Evolutionary conservation across 1,140 invertebrate genomes (phyloP), one percentile per base, ranked within the genome.

Genomic region (Leptopilina clavipes): DNA sequence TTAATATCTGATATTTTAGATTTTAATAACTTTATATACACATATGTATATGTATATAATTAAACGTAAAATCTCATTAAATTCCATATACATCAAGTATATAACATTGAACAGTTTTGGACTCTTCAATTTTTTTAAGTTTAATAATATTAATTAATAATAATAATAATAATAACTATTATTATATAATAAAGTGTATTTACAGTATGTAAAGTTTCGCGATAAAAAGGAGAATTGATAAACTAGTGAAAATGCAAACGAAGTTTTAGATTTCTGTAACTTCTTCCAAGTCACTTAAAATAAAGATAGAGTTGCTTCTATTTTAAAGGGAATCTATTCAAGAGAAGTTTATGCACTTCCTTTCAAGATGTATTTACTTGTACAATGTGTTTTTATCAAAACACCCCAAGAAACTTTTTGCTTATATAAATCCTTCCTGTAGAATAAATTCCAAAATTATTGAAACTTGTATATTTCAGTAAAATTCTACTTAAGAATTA

Each of bases 1-100:
- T 31, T 31, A n/a, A 65, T 65, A 65, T 65, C 59, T 12, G 59
- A 65, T 65, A n/a, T 65, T 65, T 31, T 6, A 31, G 59, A 65
- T 65, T 37, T 37, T 65, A 22, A 25, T 25, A 65, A 7, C 22
- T 31, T 31, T 40, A 40, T 40, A 40, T 40, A 40, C 8, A 40
- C 37, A 31, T n/a, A 31, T 31, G 6, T 31, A 31, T 3, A 31
- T 31, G 6, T 31, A 31, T 31, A 25, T 59, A 65, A 31, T 31
- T 65, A 31, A 65, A 65, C 12, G 11, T 12, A 5, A 25, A 31
- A 31, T 65, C 59, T n/a, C 14, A 65, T 65, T 12, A 65, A 22
- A 65, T 25, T 65, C 56, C 56, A 5, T 3, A 19, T 65, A 9
- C 22, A 17, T 54, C 22, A 11, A 59, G 22, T 0, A 31, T 59